Base-by-base conservation (phyloP, 2,113 vertebrate genomes). In the Oxyruncus cristatus region DNA sequence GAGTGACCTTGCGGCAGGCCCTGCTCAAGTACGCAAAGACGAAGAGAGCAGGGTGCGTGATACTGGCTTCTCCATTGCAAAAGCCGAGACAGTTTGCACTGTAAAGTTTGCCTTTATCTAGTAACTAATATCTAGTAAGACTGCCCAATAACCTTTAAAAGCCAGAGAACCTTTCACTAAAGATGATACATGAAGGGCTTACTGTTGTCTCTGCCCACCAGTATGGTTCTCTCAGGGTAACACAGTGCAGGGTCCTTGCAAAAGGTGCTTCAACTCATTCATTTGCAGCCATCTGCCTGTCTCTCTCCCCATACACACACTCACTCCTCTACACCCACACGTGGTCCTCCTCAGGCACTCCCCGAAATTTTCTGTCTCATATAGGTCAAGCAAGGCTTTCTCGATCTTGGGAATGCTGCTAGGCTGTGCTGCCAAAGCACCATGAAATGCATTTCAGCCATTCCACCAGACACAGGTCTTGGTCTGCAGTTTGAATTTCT, bases 41-140 rank as follows among this genome's bases (percentile, higher is more conserved):
- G 28, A 49, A 70, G 74, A 37, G 35, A 47, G 30, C 5, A 11
- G 26, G n/a, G 24, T 18, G 8, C 3, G 21, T 10, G 35, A 53
- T 62, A 10, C 14, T 17, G 47, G 21, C 52, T 73, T 19, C 41
- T 61, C n/a, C 74, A 24, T 42, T 26, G 87, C 61, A 55, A 39
- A 72, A 81, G 44, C 8, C 0, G 0, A 12, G 49, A 66, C 3
- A 1, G 11, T 58, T 61, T 76, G 62, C 42, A 4, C 42, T 16
- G 16, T 12, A 9, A 59, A 53, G 15, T n/a, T 26, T 1, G 2
- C 20, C 11, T 58, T 85, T 41, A 59, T 27, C 35, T 35, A 32
- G 14, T 52, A 30, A 10, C 11, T 63, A n/a, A 20, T 23, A 27
- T 32, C 63, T 46, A 27, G 12, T 17, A 47, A 55, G 12, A 8